These are phyloP conservation scores for Matsumurasca onukii DNA, from an alignment of 1,140 invertebrate species.

Conservation along the genomic window DNA sequence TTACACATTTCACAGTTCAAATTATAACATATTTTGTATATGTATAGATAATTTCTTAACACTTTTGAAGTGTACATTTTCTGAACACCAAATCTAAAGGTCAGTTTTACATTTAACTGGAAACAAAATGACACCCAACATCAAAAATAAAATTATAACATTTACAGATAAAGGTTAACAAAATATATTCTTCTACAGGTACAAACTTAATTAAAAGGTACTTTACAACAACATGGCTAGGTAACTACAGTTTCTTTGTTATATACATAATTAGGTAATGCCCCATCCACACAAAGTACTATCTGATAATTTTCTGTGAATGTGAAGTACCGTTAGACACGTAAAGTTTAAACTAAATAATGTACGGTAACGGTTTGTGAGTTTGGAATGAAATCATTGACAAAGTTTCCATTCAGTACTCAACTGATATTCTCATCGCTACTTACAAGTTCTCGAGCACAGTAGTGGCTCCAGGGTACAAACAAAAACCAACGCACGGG, in stretches of 20 bases:
- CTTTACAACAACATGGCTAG: not conserved
- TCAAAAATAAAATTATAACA: constrained; percentile 11
- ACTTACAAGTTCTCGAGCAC: too few relatives aligned
- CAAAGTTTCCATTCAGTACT: too few relatives aligned
- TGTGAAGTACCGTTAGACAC: not conserved
- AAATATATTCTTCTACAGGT: not conserved
- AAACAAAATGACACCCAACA: constrained; percentile 20
- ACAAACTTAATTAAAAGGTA: not conserved
- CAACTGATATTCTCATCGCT: too few relatives aligned
- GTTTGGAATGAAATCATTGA: too few relatives aligned
- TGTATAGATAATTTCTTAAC: too few relatives aligned
- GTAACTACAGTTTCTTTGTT: constrained; percentile 10
- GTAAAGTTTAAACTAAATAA: not conserved
- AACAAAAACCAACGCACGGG: too few relatives aligned
- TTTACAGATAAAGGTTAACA: not conserved
- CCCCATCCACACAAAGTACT: not conserved
- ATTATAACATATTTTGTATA: too few relatives aligned
- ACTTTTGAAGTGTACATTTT: too few relatives aligned
- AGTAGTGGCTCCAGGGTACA: too few relatives aligned
- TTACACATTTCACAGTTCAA: too few relatives aligned
- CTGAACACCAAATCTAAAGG: not conserved
- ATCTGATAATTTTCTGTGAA: not conserved
- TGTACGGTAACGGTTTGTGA: not conserved
- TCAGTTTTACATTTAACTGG: not conserved
- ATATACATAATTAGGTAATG: not conserved